A percentile compares a stretch with the other conserved stretches of the same genome.
Evolutionary conservation across 2,797 vertebrate genomes (phyloP).

Genomic region (Acomys russatus): DNA sequence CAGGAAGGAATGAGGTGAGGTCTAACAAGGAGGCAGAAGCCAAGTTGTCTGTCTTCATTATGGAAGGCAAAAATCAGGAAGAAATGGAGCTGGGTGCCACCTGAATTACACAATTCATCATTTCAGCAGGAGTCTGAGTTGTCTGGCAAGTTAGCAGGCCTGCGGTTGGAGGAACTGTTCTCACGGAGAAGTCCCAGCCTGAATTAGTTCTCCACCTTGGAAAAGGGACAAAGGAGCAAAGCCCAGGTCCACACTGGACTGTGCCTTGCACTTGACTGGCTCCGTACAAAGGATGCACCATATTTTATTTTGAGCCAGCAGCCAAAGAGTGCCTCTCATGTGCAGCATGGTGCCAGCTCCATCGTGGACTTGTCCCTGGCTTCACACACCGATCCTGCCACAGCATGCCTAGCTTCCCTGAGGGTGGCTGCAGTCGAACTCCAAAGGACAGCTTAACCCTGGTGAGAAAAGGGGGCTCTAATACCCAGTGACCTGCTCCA

Average conservation of each 20-base stretch:
- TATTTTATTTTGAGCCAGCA: neutral
- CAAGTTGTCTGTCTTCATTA: neutral
- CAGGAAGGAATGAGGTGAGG: neutral
- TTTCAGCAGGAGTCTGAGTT: neutral
- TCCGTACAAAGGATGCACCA: neutral
- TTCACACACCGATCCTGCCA: conserved; percentile 12
- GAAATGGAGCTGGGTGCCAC: neutral
- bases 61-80: neutral
- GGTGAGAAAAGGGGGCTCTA: conserved; percentile 18
- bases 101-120: conserved; percentile 21
- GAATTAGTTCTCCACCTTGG: neutral
- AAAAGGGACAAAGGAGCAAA: conserved; percentile 52
- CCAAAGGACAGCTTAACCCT: conserved; percentile 60
- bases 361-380: neutral
- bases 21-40: neutral
- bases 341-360: neutral
- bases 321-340: conserved; percentile 54
- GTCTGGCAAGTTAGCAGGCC: conserved; percentile 11
- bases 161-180: neutral
- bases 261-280: neutral
- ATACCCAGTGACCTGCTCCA: neutral
- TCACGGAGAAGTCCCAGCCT: neutral
- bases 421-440: neutral
- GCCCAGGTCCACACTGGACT: neutral
- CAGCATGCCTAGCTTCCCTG: neutral